phyloP scores from a whole-genome alignment of 2,797 vertebrate species.

The Diglossa cyanea region DNA sequence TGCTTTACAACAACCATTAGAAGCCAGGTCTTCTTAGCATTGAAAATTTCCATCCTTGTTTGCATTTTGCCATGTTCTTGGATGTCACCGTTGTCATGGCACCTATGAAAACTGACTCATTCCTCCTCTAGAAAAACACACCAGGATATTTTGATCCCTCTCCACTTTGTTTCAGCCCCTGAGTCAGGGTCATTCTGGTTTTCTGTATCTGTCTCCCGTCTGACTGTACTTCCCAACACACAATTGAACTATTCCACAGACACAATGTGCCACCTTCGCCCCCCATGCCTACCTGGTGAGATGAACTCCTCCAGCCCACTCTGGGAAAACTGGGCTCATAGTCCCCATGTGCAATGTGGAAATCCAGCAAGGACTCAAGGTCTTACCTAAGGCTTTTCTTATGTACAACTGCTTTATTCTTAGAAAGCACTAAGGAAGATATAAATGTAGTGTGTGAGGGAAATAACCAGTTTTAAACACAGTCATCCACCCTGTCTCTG shows the following conservation, averaged over 20 bases:
- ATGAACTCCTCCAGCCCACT: not conserved
- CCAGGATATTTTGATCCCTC: not conserved
- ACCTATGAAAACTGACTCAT: not conserved
- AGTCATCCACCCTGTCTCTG: not conserved
- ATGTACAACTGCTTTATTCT: not conserved
- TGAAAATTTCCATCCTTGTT: not conserved
- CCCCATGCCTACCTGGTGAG: fast-evolving
- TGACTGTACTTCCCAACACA: not conserved
- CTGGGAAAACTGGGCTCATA: not conserved
- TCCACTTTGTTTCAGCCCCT: not conserved
- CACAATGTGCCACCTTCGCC: not conserved
- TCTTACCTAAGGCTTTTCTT: not conserved
- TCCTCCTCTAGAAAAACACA: not conserved
- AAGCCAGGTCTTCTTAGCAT: not conserved
- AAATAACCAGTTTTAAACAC: not conserved
- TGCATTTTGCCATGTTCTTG: not conserved
- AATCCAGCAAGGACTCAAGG: not conserved
- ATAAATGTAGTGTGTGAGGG: not conserved
- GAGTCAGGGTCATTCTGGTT: not conserved
- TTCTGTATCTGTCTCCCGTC: not conserved
- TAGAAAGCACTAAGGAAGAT: not conserved
- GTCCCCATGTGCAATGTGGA: not conserved
- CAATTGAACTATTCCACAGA: fast-evolving
- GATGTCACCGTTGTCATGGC: not conserved
- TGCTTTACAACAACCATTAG: not conserved